Evolutionary conservation across 1,140 invertebrate species (phyloP).

Genomic region (Drosophila sproati): DNA sequence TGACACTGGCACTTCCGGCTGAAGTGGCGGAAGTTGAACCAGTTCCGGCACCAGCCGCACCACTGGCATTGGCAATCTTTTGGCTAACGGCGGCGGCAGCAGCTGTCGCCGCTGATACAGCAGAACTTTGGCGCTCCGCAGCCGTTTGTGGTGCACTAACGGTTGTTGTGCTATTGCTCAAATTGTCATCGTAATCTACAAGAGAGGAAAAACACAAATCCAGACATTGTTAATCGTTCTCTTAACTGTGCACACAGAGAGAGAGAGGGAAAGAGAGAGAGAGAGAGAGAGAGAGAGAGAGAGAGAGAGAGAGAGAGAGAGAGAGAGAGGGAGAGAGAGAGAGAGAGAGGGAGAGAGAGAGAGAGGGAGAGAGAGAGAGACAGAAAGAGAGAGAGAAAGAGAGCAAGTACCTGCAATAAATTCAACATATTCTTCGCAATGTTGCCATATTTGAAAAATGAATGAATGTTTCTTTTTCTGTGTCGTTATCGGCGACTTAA

Average conservation of each 20-base stretch:
- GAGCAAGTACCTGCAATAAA: too few relatives aligned
- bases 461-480: too few relatives aligned
- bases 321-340: not conserved
- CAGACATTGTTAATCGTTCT: too few relatives aligned
- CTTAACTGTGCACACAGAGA: too few relatives aligned
- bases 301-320: too few relatives aligned
- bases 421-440: too few relatives aligned
- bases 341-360: too few relatives aligned
- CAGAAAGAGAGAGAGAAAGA: not conserved
- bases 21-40: conserved; percentile 32
- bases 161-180: conserved; percentile 52
- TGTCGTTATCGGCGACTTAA: too few relatives aligned
- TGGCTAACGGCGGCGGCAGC: conserved; percentile 75
- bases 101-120: conserved; percentile 71
- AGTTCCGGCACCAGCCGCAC: conserved; percentile 14
- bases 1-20: conserved; percentile 19
- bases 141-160: conserved; percentile 30
- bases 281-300: not conserved
- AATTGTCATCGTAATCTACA: conserved; percentile 88
- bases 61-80: conserved; percentile 63
- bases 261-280: too few relatives aligned
- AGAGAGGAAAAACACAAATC: conserved; percentile 18
- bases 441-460: too few relatives aligned
- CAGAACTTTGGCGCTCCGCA: conserved; percentile 69
- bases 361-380: not conserved